Evolutionary conservation across 2,888 invertebrate species (phyloP), one percentile per base, ranked within the genome.

Genomic region (Napeogenes inachia): DNA sequence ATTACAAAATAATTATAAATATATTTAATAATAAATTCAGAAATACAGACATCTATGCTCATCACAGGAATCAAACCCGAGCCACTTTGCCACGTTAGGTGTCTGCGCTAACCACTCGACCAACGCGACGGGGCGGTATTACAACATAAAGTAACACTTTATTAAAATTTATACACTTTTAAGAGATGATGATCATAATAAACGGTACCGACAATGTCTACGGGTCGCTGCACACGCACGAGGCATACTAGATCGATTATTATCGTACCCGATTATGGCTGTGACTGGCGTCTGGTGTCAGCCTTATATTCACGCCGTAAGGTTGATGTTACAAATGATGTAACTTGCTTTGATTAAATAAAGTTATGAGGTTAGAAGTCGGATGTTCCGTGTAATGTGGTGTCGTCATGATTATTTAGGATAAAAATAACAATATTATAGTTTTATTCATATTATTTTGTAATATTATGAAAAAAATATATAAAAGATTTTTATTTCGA

Each of bases 331-430:
- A 57, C 54, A 61, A 59, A 50, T 59, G 50, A 32, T 21, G 55
- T 47, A 6, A 45, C 46, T 55, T 53, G 13, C 45, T 58, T 58
- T 47, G 42, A 61, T 59, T 59, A 63, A 12, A 59, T 61, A 42
- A 65, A 64, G 65, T 68, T 69, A 72, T 65, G 68, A 67, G 73
- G 75, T 75, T 74, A 75, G 70, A 70, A 71, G 74, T 75, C 74
- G 70, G 68, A 68, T 71, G 69, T 71, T 59, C 53, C 56, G 53
- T 60, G 59, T 55, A 38, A 61, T 32, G 45, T 60, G 47, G 54
- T 47, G 58, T 46, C 12, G 30, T 33, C 30, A 13, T 32, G 30
- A 33, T 57, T 57, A 45, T 57, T 57, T 33, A 54, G 12, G 50
- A 10, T 30, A 50, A 30, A 21, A 21, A 50, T 50, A 50, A 50